These are phyloP conservation scores for Tortrix viridana DNA, from an alignment of 2,888 invertebrate genomes.

Conservation along the genomic window DNA sequence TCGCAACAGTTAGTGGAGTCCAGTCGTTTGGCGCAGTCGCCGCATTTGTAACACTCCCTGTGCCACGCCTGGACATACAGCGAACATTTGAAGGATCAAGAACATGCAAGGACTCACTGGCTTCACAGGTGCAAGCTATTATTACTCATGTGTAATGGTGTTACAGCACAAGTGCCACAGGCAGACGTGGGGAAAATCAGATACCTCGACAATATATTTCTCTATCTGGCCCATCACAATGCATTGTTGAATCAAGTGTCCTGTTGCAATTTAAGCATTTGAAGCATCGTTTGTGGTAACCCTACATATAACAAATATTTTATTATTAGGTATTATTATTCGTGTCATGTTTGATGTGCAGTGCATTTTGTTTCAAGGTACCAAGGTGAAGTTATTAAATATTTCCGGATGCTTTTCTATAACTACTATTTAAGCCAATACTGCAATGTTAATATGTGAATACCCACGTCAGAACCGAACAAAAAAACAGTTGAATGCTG, in stretches of 20 bases:
- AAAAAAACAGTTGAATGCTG: too few species aligned
- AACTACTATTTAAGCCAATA: too few species aligned
- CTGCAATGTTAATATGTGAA: too few species aligned
- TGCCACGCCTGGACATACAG: slow-evolving; percentile 91
- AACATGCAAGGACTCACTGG: slow-evolving; percentile 65
- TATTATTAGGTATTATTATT: too few species aligned
- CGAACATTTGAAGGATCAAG: slow-evolving; percentile 59
- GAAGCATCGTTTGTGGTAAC: slow-evolving; percentile 95
- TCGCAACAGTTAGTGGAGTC: slow-evolving; percentile 96
- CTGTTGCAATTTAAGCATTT: slow-evolving; percentile 93
- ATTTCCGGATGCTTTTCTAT: too few species aligned
- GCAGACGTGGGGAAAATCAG: slow-evolving; percentile 48
- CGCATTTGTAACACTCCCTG: slow-evolving; percentile 97
- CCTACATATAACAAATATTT: slow-evolving; percentile 82
- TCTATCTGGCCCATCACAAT: slow-evolving; percentile 96
- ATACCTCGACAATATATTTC: slow-evolving; percentile 97
- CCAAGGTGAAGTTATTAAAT: too few species aligned
- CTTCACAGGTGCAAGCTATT: slow-evolving; percentile 64
- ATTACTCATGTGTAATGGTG: slow-evolving; percentile 65
- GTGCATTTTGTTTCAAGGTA: too few species aligned
- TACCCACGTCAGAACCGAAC: too few species aligned
- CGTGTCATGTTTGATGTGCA: neutral
- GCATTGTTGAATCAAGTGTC: slow-evolving; percentile 93
- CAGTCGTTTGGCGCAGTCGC: slow-evolving; percentile 92
- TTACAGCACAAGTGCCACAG: slow-evolving; percentile 61